Base-by-base conservation (phyloP, 2,888 invertebrate genomes). In the Leptogaster cylindrica region DNA sequence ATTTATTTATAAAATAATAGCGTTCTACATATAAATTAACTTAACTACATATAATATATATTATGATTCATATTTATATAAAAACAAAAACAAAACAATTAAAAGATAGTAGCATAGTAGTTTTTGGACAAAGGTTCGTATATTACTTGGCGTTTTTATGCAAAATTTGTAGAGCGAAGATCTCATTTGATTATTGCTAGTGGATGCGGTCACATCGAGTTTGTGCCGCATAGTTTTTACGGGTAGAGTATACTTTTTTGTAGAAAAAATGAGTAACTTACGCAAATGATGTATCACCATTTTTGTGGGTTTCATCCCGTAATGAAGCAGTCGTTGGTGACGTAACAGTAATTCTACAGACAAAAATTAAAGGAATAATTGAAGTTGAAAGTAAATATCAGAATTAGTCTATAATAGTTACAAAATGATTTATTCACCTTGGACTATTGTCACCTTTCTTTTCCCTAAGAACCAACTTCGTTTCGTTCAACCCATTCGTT, bases 321-420 rank as follows among this genome's bases (percentile, higher is more conserved):
- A 70, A 70, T 71, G 69, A 72, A 71, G 68, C 65, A 31, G 67
- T 71, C 66, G 66, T 79, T 71, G 79, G 77, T 74, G 81, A 81
- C 73, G 80, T 80, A 75, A 81, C 74, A 73, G 76, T 81, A 73
- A 81, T 77, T 76, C 81, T 81, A 79, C 72, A 80, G n/a, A 80
- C 75, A 78, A 65, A 52, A 64, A 52, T 41, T 31, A 10, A 51
- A n/a, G n/a, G n/a, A 65, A 36, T 65, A n/a, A 65, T 28, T 31
- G 28, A 39, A 51, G 3, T 41, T 41, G 33, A 31, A 16, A 36
- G 18, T 55, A 12, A 55, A 20, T 10, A 12, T 33, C 14, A 18
- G 20, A 7, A 20, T 46, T 25, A 41, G 44, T 64, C n/a, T 66
- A 20, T 5, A 8, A 25, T 51, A 41, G n/a, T 5, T 18, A 65